These are phyloP conservation scores for Lonchura striata DNA, from an alignment of 2,113 vertebrate species.

Conservation along the genomic window DNA sequence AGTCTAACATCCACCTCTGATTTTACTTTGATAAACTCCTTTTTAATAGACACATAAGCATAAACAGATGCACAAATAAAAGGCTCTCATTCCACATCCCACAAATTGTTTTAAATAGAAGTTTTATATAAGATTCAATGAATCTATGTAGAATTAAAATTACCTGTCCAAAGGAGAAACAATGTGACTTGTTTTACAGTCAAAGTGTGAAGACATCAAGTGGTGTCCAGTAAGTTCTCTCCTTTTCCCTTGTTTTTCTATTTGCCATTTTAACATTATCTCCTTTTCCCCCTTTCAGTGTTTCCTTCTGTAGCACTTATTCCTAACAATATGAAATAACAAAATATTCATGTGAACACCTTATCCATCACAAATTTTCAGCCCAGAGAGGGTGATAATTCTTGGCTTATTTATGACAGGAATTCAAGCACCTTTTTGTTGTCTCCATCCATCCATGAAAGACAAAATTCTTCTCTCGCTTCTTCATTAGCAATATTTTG, in stretches of 20 bases:
- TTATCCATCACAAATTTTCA: neutral
- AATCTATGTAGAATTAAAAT: neutral
- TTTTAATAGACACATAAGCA: neutral
- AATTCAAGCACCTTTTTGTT: neutral
- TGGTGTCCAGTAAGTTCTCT: neutral
- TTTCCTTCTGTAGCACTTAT: neutral
- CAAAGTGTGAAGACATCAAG: fast-evolving
- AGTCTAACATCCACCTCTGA: neutral
- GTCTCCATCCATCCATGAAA: neutral
- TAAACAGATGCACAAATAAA: neutral
- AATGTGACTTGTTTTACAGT: neutral
- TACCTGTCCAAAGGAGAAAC: neutral
- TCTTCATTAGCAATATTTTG: neutral
- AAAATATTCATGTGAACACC: neutral
- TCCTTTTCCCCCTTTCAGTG: neutral
- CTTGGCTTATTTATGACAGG: neutral
- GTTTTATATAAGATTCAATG: neutral
- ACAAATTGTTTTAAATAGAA: neutral
- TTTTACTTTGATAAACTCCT: neutral
- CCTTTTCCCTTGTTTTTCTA: neutral
- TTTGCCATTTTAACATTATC: neutral
- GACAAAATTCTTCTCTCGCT: neutral
- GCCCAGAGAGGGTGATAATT: neutral
- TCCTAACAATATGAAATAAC: neutral
- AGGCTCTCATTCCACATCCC: fast-evolving